Base-by-base conservation (phyloP, 2,113 vertebrate genomes). In the Irena cyanogastra region DNA sequence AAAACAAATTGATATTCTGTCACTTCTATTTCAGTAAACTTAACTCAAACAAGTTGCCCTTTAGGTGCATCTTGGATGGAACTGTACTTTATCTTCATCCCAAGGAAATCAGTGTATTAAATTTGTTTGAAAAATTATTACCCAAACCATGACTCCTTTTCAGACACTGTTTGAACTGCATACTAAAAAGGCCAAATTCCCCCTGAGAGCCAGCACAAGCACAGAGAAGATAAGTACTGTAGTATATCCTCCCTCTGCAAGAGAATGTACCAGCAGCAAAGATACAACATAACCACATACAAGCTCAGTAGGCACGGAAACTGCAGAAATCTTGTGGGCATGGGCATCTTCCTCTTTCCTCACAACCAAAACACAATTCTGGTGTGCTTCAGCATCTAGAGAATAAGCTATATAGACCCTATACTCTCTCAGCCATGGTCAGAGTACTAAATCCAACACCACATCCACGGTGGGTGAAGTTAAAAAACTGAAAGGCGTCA, bases 1-100 rank as follows among this genome's bases (percentile, higher is more conserved):
- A 94, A 97, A 91, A 89, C 93, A 95, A 97, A 98, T 88, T 98
- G 97, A 97, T 97, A 97, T 97, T 96, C 97, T 97, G 96, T 97
- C 97, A 76, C 94, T 97, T 98, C 94, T 96, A 92, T 97, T 97
- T 97, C 97, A 88, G 78, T 87, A 97, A 97, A 93, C 95, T 75
- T 31, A 95, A 94, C 85, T 92, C 94, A 10, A 53, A 95, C 84
- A 89, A 93, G 90, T 91, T 96, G 92, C 94, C 88, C 96, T 95
- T 96, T 95, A 90, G 94, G 94, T 95, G 83, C 92, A 64, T 94
- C 76, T 90, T 89, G 86, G 87, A 94, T 88, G 75, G 92, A 97
- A 22, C 16, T 10, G 80, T 83, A 78, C 91, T 97, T 97, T 95
- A 96, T 97, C 90, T 93, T 95, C 96, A 89, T 96, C 95, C 94